These are phyloP conservation scores for Anolis sagrei DNA, from an alignment of 2,113 vertebrate genomes.

Conservation along the genomic window DNA sequence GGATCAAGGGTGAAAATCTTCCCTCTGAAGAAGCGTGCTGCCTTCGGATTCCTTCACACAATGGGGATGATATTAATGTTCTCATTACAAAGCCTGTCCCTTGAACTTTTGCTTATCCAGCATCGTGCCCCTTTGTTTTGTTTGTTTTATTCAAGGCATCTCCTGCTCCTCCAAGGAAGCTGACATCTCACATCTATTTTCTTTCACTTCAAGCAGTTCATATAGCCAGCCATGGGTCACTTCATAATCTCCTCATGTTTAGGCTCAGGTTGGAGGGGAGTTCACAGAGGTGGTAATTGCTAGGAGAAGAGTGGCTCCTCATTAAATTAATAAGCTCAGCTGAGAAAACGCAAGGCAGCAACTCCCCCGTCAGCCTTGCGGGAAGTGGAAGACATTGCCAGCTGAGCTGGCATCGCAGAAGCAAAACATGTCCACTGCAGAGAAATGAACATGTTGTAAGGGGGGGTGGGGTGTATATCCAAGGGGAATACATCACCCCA, in stretches of 20 bases:
- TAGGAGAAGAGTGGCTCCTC: background rate
- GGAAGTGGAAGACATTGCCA: background rate
- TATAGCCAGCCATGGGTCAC: background rate
- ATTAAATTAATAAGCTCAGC: constrained; percentile 17
- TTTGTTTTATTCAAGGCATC: background rate
- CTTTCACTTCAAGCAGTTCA: background rate
- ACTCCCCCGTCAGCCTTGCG: background rate
- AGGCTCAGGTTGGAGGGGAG: background rate
- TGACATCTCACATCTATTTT: background rate
- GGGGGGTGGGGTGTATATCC: background rate
- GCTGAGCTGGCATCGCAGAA: background rate
- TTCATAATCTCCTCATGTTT: background rate
- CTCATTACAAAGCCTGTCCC: background rate
- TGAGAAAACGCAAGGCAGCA: background rate
- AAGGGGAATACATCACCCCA: background rate
- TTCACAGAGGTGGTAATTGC: background rate
- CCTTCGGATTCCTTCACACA: background rate
- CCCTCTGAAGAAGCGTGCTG: background rate
- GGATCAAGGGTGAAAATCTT: background rate
- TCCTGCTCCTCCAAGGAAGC: background rate
- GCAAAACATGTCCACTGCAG: background rate
- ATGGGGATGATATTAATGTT: background rate
- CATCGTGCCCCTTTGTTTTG: background rate
- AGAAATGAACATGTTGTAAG: background rate
- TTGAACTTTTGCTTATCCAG: constrained; percentile 2